Evolutionary conservation across 92 coral and sea anemone genomes (phyloP), one percentile per base, ranked within the genome.

Genomic region (Palythoa grandiflora): DNA sequence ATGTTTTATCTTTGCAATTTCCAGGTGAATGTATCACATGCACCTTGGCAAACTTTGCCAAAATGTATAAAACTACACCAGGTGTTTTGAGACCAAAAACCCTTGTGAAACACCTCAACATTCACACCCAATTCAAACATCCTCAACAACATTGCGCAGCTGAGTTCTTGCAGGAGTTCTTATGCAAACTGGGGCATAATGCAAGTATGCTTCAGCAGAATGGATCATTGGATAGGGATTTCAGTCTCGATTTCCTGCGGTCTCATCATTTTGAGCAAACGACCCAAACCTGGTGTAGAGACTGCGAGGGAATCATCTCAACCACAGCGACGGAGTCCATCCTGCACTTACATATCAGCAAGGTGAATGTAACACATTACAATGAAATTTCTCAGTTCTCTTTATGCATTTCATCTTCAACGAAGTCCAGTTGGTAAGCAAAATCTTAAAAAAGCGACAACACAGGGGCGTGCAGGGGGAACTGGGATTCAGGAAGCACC

Each of bases 51-150:
- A 75, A 75, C 13, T 75, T 75, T 50, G 59, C 36, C 79, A 47
- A 75, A n/a, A 3, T 48, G 51, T 75, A 17, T 75, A 19, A 48
- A 38, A 47, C 59, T 19, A 21, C 60, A 38, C 78, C 78, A 39
- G 78, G 78, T 16, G 54, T 39, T 38, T 40, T 44, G 21, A 16
- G 54, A 39, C 79, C 79, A 75, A 75, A 75, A 50, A 47, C 79
- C 38, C 79, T 75, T 8, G 60, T 75, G 9, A 75, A 21, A 19
- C 38, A 17, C 55, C 38, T 48, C 16, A 35, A 50, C 79, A 75
- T 48, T 50, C 38, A 75, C 79, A 75, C 79, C 54, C 79, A 75
- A 19, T 75, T 75, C 79, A 75, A 48, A 50, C 79, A 75, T 4
- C 79, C 54, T n/a, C 35, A 73, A n/a, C 78, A 73, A 14, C 78